A percentile compares a stretch with the other conserved stretches of the same genome.
Conservation (phyloP, 35 echinoderm and acorn worm species). For the Ptychodera flava region DNA sequence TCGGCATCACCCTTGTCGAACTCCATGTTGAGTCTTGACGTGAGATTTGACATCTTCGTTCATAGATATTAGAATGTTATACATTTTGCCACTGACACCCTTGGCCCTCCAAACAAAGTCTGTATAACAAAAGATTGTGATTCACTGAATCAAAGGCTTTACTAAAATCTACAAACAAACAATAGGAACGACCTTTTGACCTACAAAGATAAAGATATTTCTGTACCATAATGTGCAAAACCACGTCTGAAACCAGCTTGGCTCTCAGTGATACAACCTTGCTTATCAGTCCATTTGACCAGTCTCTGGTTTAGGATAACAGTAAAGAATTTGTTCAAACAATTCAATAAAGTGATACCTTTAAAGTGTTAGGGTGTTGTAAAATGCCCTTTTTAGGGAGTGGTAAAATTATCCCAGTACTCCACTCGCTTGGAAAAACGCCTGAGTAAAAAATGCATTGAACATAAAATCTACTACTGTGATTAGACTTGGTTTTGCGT, state of each 20-base stretch:
- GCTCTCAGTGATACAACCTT: background rate
- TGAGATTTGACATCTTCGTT: background rate
- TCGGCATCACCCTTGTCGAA: background rate
- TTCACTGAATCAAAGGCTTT: background rate
- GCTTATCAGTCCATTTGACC: background rate
- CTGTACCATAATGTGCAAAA: background rate
- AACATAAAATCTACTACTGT: background rate
- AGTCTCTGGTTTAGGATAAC: background rate
- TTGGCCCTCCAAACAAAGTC: background rate
- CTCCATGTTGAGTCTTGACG: background rate
- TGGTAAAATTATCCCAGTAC: background rate
- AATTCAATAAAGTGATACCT: background rate
- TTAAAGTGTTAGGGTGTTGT: background rate
- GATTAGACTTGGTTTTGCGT: background rate
- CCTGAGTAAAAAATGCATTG: background rate
- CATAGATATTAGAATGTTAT: background rate
- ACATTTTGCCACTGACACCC: background rate
- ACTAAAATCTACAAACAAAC: background rate
- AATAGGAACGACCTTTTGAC: background rate
- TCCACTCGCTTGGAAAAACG: background rate
- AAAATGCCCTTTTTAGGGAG: background rate
- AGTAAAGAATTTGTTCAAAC: background rate
- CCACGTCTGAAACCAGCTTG: background rate
- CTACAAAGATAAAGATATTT: background rate
- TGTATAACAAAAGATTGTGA: background rate